A percentile compares a stretch with the other conserved stretches of the same genome.
Evolutionary conservation across 2,797 vertebrate genomes (phyloP).

Genomic region (Platalea minor): DNA sequence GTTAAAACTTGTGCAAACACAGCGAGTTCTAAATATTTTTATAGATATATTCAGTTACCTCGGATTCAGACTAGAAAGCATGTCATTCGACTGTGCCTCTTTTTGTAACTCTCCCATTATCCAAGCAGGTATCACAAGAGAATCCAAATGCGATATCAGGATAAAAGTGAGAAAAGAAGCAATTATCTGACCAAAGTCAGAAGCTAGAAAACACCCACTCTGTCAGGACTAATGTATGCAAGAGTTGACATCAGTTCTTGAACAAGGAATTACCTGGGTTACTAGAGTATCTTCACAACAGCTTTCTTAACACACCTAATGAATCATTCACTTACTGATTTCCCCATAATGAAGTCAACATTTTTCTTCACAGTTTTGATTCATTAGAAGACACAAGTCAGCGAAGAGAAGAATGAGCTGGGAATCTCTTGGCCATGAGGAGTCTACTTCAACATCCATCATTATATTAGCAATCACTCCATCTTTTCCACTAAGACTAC

Average conservation of each 20-base stretch:
- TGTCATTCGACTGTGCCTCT: background rate
- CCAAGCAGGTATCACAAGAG: background rate
- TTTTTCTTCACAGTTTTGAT: background rate
- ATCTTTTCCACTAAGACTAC: background rate
- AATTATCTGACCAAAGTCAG: background rate
- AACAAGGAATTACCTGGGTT: background rate
- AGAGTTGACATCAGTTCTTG: background rate
- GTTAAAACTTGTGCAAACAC: constrained; percentile 41
- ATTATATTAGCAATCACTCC: background rate
- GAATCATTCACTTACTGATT: background rate
- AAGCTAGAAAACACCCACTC: background rate
- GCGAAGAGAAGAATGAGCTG: background rate
- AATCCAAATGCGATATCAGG: background rate
- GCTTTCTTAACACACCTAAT: background rate
- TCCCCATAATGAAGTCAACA: background rate
- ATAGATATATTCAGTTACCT: background rate
- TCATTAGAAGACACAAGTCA: background rate
- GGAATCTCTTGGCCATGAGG: background rate
- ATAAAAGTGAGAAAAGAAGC: background rate
- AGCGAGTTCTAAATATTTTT: background rate
- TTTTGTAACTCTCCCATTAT: background rate
- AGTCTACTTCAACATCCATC: background rate
- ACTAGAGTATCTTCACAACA: background rate
- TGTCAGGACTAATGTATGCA: background rate
- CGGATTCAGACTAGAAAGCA: background rate